Evolutionary conservation across 2,888 invertebrate genomes (phyloP), one percentile per base, ranked within the genome.

Genomic region (Orchesella flavescens): DNA sequence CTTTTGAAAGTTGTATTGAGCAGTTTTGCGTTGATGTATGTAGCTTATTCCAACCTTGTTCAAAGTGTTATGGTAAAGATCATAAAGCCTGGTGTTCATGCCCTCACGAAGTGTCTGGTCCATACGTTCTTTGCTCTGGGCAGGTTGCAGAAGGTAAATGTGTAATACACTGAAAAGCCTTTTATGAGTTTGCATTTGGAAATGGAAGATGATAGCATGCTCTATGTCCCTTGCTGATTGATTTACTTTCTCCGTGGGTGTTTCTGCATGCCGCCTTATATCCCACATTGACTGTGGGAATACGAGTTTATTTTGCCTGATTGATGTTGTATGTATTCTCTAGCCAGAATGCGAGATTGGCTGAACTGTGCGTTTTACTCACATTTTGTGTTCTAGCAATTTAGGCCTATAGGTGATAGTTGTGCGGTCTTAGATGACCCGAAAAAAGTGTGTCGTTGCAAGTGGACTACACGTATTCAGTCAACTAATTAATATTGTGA

Each of bases 51-150:
- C 59, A 74, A 43, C 65, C 84, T 59, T 86, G 85, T 84, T 69
- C 69, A 87, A 92, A 93, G 83, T 96, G 96, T 89, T 93, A 93
- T 92, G 93, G 88, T 34, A 87, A 88, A n/a, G 85, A 88, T 75
- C 90, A 90, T 84, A 86, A 87, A 61, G 89, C 89, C 68, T 86
- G 88, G 19, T 90, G 90, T 85, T 88, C 88, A 75, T 90, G 90
- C 86, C 89, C 89, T 80, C 76, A 88, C 44, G 95, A 95, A 87
- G 95, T 94, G 90, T 94, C 94, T 9, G 96, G 96, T 72, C 77
- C 83, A 66, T 80, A 65, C 66, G 78, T 80, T 71, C 82, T 78
- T 61, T 82, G 84, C 78, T 76, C 81, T 72, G 78, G 83, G 80
- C 84, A 86, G 82, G 83, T 83, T 79, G 69, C 79, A 34, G 78